Evolutionary conservation across 2,888 invertebrate genomes (phyloP), one percentile per base, ranked within the genome.

Genomic region (Agrochola circellaris): DNA sequence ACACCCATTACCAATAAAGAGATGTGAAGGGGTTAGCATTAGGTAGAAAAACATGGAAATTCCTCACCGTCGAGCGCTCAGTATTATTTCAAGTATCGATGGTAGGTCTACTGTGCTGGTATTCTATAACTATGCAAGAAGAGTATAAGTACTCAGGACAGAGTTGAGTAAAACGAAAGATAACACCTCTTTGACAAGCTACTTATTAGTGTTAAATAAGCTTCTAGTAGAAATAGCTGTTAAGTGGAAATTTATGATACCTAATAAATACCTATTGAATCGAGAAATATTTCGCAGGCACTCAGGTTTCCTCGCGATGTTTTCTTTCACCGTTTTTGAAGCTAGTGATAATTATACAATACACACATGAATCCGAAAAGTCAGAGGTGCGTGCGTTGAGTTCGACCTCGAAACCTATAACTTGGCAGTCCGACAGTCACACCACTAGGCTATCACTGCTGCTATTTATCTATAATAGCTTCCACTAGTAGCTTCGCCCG

Each of bases 151-250:
- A 45, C 71, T 42, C 20, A 42, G 62, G 30, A 48, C 30, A 54
- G 58, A 38, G 60, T 54, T 45, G 62, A 73, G 38, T 48, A 45
- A 75, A 83, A 71, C 62, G 73, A 83, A 85, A 75, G 83, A 80
- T 71, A 85, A 83, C 62, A 86, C 45, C 48, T 45, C 73, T 79
- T 79, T 75, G 81, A 60, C 42, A 61, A 42, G 38, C 45, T 30
- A 48, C 45, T 64, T 51, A 26, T 58, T 42, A 69, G 68, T 62
- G n/a, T 60, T 80, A 60, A 62, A 69, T 74, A 54, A 61, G 64
- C 73, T 70, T 73, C 68, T 73, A 75, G 45, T 30, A 42, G 60
- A 74, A 72, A 38, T 62, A n/a, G 54, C 54, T 73, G 23, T 56
- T 13, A 64, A 38, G 51, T 61, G 73, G 30, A 23, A 73, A 78